Conservation (phyloP, 2,113 vertebrate species). For the Lonchura striata region DNA sequence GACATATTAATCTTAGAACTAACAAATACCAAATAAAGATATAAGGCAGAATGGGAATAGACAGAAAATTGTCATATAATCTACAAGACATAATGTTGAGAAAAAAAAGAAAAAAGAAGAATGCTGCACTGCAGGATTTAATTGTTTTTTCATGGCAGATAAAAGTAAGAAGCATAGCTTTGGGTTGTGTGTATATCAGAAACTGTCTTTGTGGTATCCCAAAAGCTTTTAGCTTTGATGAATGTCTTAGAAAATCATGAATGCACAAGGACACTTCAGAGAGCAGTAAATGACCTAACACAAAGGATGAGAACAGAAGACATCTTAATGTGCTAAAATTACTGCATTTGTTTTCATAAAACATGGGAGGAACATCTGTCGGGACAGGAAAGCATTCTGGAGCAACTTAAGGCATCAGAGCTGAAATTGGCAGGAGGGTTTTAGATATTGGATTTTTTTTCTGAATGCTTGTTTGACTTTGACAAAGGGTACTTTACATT, state of each 20-base stretch:
- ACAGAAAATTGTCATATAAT: neutral
- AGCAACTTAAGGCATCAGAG: neutral
- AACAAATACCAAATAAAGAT: neutral
- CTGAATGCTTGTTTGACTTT: neutral
- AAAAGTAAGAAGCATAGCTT: neutral
- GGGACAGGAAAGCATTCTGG: neutral
- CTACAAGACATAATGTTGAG: neutral
- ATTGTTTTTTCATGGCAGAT: neutral
- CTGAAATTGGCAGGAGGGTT: neutral
- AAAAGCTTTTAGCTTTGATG: neutral
- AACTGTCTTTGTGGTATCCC: neutral
- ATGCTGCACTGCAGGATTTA: neutral
- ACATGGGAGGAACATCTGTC: constrained; percentile 45
- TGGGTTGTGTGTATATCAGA: neutral
- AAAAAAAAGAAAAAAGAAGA: neutral
- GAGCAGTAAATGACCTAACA: constrained; percentile 19
- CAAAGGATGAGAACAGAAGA: constrained; percentile 38
- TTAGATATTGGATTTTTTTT: neutral
- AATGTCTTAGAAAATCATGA: constrained; percentile 1
- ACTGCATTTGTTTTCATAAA: constrained; percentile 54
- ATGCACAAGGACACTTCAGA: constrained; percentile 27
- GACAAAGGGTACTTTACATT: neutral
- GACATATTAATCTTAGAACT: neutral
- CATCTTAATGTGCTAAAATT: constrained; percentile 53
- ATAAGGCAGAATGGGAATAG: neutral